phyloP scores from a whole-genome alignment of 1,140 invertebrate species.

The Diuraphis noxia region DNA sequence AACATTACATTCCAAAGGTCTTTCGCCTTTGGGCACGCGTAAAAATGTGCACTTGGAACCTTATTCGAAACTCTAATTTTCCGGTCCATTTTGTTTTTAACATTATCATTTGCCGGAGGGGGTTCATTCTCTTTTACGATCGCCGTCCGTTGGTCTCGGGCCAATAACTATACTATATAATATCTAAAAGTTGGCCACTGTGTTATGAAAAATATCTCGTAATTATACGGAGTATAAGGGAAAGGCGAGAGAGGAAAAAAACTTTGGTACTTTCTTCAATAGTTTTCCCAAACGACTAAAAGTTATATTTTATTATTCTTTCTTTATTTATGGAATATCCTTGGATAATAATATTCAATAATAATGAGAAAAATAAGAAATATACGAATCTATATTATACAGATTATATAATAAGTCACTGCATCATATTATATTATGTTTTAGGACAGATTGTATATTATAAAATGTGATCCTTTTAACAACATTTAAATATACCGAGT shows the following conservation, averaged over 20 bases:
- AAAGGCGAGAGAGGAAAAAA: not conserved
- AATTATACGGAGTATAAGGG: not conserved
- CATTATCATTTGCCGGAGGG: constrained; percentile 32
- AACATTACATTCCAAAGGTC: not conserved
- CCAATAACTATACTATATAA: constrained; percentile 33
- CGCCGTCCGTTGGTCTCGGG: constrained; percentile 40
- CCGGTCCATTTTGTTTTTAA: constrained; percentile 52
- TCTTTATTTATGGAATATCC: constrained; percentile 3
- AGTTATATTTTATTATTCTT: not conserved
- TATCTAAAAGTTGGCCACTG: constrained; percentile 24
- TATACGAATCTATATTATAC: not conserved
- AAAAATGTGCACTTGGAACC: not conserved
- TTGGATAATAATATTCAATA: not conserved
- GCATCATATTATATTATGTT: not conserved
- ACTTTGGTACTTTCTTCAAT: constrained; percentile 42
- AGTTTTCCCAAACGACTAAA: constrained; percentile 1
- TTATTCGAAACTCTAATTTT: constrained; percentile 45
- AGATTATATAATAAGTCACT: too few relatives aligned
- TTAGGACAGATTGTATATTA: not conserved
- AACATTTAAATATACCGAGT: not conserved
- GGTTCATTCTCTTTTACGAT: constrained; percentile 48
- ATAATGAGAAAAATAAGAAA: constrained; percentile 17
- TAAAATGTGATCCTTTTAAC: not conserved
- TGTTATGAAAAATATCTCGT: constrained; percentile 35
- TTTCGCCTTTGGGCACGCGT: constrained; percentile 18